A percentile compares a stretch with the other conserved stretches of the same genome.
phyloP scores from a whole-genome alignment of 2,888 invertebrate species.

The Luperina testacea region DNA sequence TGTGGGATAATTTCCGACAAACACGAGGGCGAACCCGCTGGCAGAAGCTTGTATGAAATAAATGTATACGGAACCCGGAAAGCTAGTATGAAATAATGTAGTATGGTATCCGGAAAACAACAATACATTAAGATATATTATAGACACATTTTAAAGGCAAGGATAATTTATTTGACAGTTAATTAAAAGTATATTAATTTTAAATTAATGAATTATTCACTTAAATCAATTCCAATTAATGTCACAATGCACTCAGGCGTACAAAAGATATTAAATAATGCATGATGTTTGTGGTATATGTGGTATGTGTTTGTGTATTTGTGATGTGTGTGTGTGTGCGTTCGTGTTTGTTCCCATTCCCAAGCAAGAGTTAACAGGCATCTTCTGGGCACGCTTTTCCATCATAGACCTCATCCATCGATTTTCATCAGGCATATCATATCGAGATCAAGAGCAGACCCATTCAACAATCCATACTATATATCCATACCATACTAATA shows the following conservation, averaged over 20 bases:
- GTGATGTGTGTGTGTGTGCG: background rate
- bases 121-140: background rate
- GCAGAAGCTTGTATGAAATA: too few species aligned
- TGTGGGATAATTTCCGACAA: too few species aligned
- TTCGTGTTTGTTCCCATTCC: background rate
- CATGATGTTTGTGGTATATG: background rate
- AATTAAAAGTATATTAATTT: conserved; percentile 2
- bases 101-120: conserved; percentile 1
- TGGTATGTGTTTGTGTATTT: background rate
- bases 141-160: conserved; percentile 20
- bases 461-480: background rate
- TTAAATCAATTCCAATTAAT: conserved; percentile 27
- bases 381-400: background rate
- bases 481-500: too few species aligned
- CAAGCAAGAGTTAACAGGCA: background rate
- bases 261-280: background rate
- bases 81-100: too few species aligned
- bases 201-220: conserved; percentile 24
- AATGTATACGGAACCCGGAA: too few species aligned
- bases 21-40: too few species aligned
- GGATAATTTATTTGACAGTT: conserved; percentile 42
- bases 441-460: background rate
- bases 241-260: conserved; percentile 16
- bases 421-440: background rate
- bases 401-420: background rate